Conservation (phyloP, 2,888 invertebrate genomes). For the Eulithis prunata region DNA sequence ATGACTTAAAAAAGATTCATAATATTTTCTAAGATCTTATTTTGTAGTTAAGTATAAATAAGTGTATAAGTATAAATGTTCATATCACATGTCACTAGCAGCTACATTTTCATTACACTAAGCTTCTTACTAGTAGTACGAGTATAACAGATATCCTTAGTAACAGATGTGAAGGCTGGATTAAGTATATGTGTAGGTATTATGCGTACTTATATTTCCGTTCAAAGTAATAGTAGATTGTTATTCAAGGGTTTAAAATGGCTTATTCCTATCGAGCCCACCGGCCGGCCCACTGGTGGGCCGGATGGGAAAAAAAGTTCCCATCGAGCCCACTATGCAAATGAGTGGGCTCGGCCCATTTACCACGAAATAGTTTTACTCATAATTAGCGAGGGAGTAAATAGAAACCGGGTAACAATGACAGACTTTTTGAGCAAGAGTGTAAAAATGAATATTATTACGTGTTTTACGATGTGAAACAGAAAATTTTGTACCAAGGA, state of each 20-base stretch:
- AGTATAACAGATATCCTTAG: conserved; percentile 9
- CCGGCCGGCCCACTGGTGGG: no score
- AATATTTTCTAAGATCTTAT: not conserved
- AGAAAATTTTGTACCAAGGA: conserved; percentile 16
- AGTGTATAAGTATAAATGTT: not conserved
- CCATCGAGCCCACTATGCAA: no score
- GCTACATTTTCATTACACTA: conserved; percentile 27
- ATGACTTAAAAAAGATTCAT: not conserved
- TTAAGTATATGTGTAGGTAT: not conserved
- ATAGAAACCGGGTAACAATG: no score
- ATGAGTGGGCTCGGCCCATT: no score
- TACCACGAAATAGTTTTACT: no score
- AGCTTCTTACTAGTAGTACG: conserved; percentile 22
- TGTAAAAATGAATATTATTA: not conserved
- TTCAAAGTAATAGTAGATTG: not conserved
- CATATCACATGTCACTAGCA: conserved; percentile 20
- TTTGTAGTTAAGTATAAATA: not conserved
- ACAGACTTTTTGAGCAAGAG: no score
- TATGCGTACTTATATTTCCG: conserved; percentile 5
- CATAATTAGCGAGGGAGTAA: no score
- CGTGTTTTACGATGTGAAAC: not conserved
- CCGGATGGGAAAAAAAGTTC: no score
- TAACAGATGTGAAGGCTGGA: not conserved
- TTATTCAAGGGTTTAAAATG: no score
- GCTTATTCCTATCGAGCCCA: no score